Base-by-base conservation (phyloP, 2,113 vertebrate genomes). In the Cyprinodon tularosa region DNA sequence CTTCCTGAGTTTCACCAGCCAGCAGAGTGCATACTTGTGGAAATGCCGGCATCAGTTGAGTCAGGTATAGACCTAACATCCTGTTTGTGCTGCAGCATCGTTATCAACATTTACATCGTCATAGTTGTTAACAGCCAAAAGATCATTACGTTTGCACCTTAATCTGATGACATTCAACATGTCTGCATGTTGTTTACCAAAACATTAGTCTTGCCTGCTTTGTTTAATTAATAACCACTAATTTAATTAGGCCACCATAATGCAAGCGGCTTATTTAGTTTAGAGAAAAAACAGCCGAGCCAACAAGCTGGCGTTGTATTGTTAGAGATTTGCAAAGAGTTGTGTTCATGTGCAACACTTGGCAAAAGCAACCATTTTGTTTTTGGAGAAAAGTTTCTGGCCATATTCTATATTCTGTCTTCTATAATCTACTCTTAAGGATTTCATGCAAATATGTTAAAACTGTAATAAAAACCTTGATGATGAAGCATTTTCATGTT, bases 111-210 rank as follows among this genome's bases (percentile, higher is more conserved):
- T 45, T 45, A 45, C 44, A 45, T 45, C 45, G 1, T 1, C 68
- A 44, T 75, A 84, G 87, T 73, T 76, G 71, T 84, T 86, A 74
- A 57, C 39, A 29, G 39, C 65, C 72, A 74, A 36, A 62, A 63
- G 3, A 57, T 5, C 50, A 57, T 57, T 4, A 37, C 14, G 36
- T 38, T 61, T 12, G 22, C n/a, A 61, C 22, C 60, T 36, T 37
- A 13, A 37, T 36, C 10, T 12, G 36, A 22, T 13, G 60, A 62
- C 22, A 29, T 50, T 50, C 60, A 4, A 29, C 29, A 14, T 38
- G 4, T 13, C 60, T 13, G 37, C 60, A 62, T 36, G 12, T 37
- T 62, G 60, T 62, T 62, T 13, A 38, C 60, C 29, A 62, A 36
- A 38, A 22, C 10, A 38, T 38, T 62, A 4, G 29, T 62, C 12